Conservation (phyloP, 2,797 vertebrate genomes). For the Salmo trutta region DNA sequence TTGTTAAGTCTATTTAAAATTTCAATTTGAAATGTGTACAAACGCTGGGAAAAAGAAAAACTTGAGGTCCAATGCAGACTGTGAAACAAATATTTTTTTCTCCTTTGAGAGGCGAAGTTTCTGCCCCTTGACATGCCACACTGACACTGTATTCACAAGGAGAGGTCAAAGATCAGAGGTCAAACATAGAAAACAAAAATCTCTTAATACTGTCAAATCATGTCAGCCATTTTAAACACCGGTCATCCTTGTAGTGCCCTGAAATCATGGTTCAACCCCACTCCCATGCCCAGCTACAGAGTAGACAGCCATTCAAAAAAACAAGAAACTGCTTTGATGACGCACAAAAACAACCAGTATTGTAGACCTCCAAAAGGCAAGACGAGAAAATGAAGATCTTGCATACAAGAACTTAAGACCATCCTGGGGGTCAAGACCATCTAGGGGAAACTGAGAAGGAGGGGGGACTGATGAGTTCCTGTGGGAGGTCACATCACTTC, state of each 20-base stretch:
- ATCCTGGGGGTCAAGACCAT: conserved; percentile 17
- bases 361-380: conserved; percentile 62
- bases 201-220: conserved; percentile 98
- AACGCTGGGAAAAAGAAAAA: conserved; percentile 75
- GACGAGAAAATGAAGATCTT: conserved; percentile 57
- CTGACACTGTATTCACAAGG: conserved; percentile 87
- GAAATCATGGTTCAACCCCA: conserved; percentile 77
- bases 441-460: background rate
- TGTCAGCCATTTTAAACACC: conserved; percentile 82
- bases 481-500: conserved; percentile 56
- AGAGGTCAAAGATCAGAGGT: conserved; percentile 88
- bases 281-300: conserved; percentile 72
- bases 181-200: conserved; percentile 78
- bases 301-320: conserved; percentile 72
- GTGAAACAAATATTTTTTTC: conserved; percentile 76
- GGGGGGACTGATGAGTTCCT: conserved; percentile 42
- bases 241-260: conserved; percentile 78
- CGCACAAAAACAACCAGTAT: conserved; percentile 74
- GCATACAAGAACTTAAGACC: conserved; percentile 74
- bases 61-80: conserved; percentile 82
- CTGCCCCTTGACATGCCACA: conserved; percentile 88
- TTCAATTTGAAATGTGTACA: conserved; percentile 78
- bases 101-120: conserved; percentile 78
- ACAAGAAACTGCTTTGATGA: conserved; percentile 72
- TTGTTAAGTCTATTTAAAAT: conserved; percentile 79